Evolutionary conservation across 2,888 invertebrate genomes (phyloP), one percentile per base, ranked within the genome.

Genomic region (Teleiodes luculella): DNA sequence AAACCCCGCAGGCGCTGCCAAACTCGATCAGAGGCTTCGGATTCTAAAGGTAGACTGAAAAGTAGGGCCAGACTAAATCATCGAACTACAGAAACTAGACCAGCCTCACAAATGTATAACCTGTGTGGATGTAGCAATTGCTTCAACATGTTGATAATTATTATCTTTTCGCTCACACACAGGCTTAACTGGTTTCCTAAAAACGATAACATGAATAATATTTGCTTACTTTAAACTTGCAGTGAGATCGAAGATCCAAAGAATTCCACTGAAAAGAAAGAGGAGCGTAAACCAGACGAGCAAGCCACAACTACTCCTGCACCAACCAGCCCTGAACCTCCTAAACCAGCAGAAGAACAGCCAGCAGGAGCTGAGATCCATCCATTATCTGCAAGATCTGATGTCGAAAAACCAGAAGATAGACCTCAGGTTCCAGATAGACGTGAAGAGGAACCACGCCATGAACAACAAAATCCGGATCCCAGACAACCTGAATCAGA

Each of bases 191-290:
- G n/a, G n/a, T n/a, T n/a, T n/a, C n/a, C n/a, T n/a, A n/a, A n/a
- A n/a, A n/a, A n/a, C n/a, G n/a, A n/a, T n/a, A n/a, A n/a, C n/a
- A n/a, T n/a, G n/a, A n/a, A n/a, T n/a, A 10, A 33, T 3, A 36
- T 4, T 13, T n/a, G n/a, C 13, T 36, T n/a, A 37, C 7, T 1
- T 16, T 39, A 1, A 3, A 18, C 18, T 41, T 41, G 3, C 61
- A 80, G 82, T 0, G 86, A 86, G 63, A 83, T 81, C 57, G 64
- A 68, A n/a, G 64, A 59, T 33, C 64, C 58, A 31, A 57, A 61
- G 7, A 43, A 20, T 20, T 28, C n/a, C 1, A 43, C 28, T 3
- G 43, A 43, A 43, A 43, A n/a, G 20, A 52, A 60, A 43, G 30
- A 61, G 4, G 61, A 58, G 43, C 51, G 66, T 1, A 66, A 66